Evolutionary conservation across 2,113 vertebrate species (phyloP).

Genomic region (Heptranchias perlo): DNA sequence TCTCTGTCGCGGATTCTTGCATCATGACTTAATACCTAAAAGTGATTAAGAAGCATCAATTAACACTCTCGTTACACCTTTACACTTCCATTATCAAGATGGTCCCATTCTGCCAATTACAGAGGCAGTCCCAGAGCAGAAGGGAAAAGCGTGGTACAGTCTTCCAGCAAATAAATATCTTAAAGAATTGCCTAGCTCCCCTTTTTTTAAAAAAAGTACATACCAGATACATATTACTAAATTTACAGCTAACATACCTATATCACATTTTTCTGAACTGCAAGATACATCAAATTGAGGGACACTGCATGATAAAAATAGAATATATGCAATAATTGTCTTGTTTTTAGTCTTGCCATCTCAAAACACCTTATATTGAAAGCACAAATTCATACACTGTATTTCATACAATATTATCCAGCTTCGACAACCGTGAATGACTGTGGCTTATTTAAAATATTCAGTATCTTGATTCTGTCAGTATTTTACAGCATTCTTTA

Average conservation of each 20-base stretch:
- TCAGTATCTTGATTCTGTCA: conserved; percentile 81
- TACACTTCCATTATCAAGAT: conserved; percentile 89
- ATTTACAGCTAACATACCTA: neutral
- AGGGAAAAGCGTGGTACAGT: conserved; percentile 68
- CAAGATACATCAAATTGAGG: neutral
- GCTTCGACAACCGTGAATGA: conserved; percentile 70
- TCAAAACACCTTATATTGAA: conserved; percentile 70
- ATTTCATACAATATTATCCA: conserved; percentile 64
- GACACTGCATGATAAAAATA: conserved; percentile 45
- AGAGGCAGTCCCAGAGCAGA: conserved; percentile 55
- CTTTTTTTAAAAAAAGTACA: conserved; percentile 3
- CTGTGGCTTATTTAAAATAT: conserved; percentile 78
- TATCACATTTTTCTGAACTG: neutral
- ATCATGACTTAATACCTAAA: conserved; percentile 99
- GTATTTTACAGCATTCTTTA: conserved; percentile 74
- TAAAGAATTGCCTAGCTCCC: neutral
- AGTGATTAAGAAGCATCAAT: conserved; percentile 99
- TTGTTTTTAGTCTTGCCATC: conserved; percentile 59
- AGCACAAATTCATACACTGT: conserved; percentile 59
- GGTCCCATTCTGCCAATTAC: conserved; percentile 94
- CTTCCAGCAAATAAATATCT: conserved; percentile 78
- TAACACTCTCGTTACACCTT: conserved; percentile 86
- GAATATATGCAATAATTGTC: conserved; percentile 61
- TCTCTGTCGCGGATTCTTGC: conserved; percentile 99
- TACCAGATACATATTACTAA: neutral